These are phyloP conservation scores for Caerostris extrusa DNA, from an alignment of 1,140 invertebrate species.

Conservation along the genomic window DNA sequence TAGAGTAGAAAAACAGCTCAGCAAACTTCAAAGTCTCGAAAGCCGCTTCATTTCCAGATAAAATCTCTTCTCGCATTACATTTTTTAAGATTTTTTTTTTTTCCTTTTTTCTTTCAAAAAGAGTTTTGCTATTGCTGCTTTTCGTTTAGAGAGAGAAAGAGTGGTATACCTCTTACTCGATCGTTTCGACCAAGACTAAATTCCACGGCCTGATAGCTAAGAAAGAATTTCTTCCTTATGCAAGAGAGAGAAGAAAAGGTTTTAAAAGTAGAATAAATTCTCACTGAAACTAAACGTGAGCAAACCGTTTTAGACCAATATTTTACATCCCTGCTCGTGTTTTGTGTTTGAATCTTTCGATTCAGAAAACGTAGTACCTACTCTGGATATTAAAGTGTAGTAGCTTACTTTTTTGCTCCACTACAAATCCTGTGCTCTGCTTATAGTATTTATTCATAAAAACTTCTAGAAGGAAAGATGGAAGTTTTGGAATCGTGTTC, in stretches of 20 bases:
- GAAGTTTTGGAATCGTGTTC: background rate
- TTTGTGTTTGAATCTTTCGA: slow-evolving; percentile 16
- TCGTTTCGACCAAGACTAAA: slow-evolving; percentile 31
- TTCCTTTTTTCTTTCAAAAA: slow-evolving; percentile 9
- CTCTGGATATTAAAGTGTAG: slow-evolving; percentile 29
- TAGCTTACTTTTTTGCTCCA: background rate
- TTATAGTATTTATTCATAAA: background rate
- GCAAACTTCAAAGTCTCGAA: slow-evolving; percentile 71
- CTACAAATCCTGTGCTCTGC: background rate
- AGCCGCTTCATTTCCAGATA: slow-evolving; percentile 73
- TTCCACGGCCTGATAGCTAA: slow-evolving; percentile 22
- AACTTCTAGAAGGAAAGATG: background rate
- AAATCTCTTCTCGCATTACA: slow-evolving; percentile 71
- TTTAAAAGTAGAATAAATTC: slow-evolving; percentile 46
- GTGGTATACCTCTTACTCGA: slow-evolving; percentile 40
- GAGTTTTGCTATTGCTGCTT: slow-evolving; percentile 32
- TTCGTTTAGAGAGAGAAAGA: slow-evolving; percentile 14
- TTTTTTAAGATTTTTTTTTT: slow-evolving; percentile 68
- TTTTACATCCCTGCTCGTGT: slow-evolving; percentile 4
- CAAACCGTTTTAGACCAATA: slow-evolving; percentile 47
- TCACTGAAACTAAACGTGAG: slow-evolving; percentile 9
- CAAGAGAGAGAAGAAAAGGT: slow-evolving; percentile 8
- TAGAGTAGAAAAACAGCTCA: slow-evolving; percentile 53
- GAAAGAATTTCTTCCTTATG: background rate
- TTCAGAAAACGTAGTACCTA: background rate